Conservation (phyloP, 2,113 vertebrate genomes). For the Labrus mixtus region DNA sequence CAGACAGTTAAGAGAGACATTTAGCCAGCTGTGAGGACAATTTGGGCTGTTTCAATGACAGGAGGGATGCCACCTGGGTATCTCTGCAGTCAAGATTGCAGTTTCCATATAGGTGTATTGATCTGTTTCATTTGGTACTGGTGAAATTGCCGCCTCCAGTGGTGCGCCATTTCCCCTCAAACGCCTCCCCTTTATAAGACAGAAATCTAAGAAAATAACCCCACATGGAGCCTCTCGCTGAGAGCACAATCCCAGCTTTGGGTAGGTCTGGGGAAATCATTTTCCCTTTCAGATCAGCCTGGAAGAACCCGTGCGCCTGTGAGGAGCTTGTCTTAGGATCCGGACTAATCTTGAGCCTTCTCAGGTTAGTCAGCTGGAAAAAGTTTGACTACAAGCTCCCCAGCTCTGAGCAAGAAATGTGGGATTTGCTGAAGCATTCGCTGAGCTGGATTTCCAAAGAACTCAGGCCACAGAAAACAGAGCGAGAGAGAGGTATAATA, state of each 20-base stretch:
- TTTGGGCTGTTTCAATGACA: constrained; percentile 35
- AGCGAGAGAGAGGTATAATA: constrained; percentile 45
- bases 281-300: constrained; percentile 80
- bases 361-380: constrained; percentile 79
- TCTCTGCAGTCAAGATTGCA: constrained; percentile 31
- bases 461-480: constrained; percentile 59
- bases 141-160: constrained; percentile 19
- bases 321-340: constrained; percentile 60
- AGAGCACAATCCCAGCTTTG: constrained; percentile 61
- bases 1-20: constrained; percentile 44
- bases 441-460: constrained; percentile 77
- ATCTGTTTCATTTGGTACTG: constrained; percentile 47
- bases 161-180: constrained; percentile 24
- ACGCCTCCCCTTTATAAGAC: constrained; percentile 24
- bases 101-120: constrained; percentile 40
- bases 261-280: constrained; percentile 74
- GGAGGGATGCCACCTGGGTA: constrained; percentile 17
- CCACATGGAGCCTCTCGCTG: constrained; percentile 46
- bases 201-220: constrained; percentile 50
- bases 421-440: constrained; percentile 74
- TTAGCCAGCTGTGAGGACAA: constrained; percentile 47
- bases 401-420: constrained; percentile 64
- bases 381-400: constrained; percentile 66
- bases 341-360: constrained; percentile 71
- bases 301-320: constrained; percentile 64